Evolutionary conservation across 2,888 invertebrate genomes (phyloP), one percentile per base, ranked within the genome.

Genomic region (Orthosia gracilis): DNA sequence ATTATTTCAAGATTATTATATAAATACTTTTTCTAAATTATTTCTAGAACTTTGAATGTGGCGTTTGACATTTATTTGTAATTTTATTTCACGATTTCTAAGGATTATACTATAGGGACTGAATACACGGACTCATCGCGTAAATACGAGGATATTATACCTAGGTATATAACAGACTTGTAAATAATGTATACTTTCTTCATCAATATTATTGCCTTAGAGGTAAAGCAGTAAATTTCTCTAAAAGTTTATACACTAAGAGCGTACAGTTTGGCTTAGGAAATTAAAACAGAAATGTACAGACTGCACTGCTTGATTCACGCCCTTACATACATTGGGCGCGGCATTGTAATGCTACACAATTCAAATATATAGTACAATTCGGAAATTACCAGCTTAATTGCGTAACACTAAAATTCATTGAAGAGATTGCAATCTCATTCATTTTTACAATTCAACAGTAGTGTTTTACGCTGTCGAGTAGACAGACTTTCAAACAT

Each of bases 141-240:
- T 62, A 50, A 69, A 55, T 49, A 54, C 21, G 17, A 50, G 5
- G 17, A 50, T 55, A 63, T 77, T 54, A 23, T 61, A 50, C 40
- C 69, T 77, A 77, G 49, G 57, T 57, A 55, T 13, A 45, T 58
- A 50, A 23, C 26, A 50, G 58, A 49, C 18, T 66, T 63, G 49
- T 80, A 69, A 80, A 75, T 58, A 75, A 54, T 57, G 13, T 54
- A 63, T 50, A 65, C 15, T 50, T 68, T 64, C 58, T 55, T 54
- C 47, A 82, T 62, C 69, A 47, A 72, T 47, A 67, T 70, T 57
- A 54, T 71, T 62, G 55, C 49, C 63, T 55, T 69, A 52, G 75
- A 64, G 50, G 76, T 80, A 64, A 80, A 67, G 12, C 57, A 70
- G 49, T 76, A 83, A 73, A 80, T 71, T 73, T 21, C 50, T 79